Evolutionary conservation across 2,888 invertebrate species (phyloP), one percentile per base, ranked within the genome.

Genomic region (Limnephilus auricula): DNA sequence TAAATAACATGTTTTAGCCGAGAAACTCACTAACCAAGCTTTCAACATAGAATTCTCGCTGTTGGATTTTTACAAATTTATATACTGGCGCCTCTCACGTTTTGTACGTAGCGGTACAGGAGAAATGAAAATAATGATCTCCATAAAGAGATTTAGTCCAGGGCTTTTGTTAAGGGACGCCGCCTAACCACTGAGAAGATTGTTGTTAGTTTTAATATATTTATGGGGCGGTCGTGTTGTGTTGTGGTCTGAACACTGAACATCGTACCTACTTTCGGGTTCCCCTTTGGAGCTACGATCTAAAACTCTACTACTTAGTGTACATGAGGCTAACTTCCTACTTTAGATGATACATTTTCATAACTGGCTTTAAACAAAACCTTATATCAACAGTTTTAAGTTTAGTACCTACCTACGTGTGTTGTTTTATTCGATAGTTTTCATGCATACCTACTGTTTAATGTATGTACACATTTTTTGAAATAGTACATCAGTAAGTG

Each of bases 181-280:
- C 65, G 78, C 50, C 31, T 90, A 86, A 89, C 87, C 91, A 86
- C 65, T 91, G 89, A 92, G 91, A 40, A 91, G 92, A 78, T 87
- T 65, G 80, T 90, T 85, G 91, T 92, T 92, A 91, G 91, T 85
- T 90, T 88, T 92, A 92, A 92, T 92, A 91, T 92, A 91, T 92
- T 92, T 92, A 92, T 90, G 91, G 80, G 32, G 80, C 79, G 45
- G 30, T 50, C 87, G 90, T 87, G 90, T 82, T n/a, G 40, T 65
- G 65, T 65, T n/a, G 65, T 65, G 65, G 65, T n/a, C 65, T 65
- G 65, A 65, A 65, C 65, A 25, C 25, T 25, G 65, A 65, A 65
- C 65, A 65, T 25, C 6, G 25, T 65, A 65, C 25, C 9, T n/a
- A 65, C 65, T 6, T 65, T 65, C 25, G 65, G 25, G n/a, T 65